Conservation (phyloP, 2,888 invertebrate species). For the Erebia epiphron region DNA sequence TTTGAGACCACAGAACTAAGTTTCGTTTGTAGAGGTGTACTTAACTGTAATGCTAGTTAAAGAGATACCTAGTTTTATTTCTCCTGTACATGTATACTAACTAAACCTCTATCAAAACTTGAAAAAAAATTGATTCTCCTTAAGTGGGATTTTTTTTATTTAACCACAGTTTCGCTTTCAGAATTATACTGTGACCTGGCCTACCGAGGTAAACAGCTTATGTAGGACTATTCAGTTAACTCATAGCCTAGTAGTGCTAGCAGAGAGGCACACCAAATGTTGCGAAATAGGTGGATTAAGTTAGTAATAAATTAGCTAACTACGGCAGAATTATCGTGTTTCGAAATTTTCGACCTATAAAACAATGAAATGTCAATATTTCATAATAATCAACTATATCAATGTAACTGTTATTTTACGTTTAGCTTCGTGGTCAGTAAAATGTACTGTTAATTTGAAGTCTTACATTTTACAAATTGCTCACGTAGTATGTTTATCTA, state of each 20-base stretch:
- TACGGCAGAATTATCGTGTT: conserved; percentile 15
- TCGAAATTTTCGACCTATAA: conserved; percentile 10
- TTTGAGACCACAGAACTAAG: too few species aligned
- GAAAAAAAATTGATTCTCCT: too few species aligned
- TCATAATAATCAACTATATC: conserved; percentile 8
- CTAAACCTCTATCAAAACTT: too few species aligned
- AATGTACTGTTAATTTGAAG: background rate
- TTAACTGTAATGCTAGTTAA: too few species aligned
- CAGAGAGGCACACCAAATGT: conserved; percentile 33
- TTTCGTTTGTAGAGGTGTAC: too few species aligned
- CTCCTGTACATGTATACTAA: too few species aligned
- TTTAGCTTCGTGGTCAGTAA: background rate
- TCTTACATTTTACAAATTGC: background rate
- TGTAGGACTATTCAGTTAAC: conserved; percentile 25
- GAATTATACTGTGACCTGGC: conserved; percentile 14
- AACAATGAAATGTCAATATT: conserved; percentile 21
- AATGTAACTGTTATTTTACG: conserved; percentile 2
- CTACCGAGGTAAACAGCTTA: conserved; percentile 38
- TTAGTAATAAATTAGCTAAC: conserved; percentile 28
- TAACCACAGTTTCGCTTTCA: background rate
- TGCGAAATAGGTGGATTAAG: conserved; percentile 30
- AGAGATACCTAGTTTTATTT: too few species aligned
- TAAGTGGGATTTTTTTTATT: too few species aligned
- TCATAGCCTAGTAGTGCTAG: conserved; percentile 23
- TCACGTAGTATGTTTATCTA: background rate